These are phyloP conservation scores for Drosophila histrio DNA, from an alignment of 2,888 invertebrate species.

Conservation along the genomic window DNA sequence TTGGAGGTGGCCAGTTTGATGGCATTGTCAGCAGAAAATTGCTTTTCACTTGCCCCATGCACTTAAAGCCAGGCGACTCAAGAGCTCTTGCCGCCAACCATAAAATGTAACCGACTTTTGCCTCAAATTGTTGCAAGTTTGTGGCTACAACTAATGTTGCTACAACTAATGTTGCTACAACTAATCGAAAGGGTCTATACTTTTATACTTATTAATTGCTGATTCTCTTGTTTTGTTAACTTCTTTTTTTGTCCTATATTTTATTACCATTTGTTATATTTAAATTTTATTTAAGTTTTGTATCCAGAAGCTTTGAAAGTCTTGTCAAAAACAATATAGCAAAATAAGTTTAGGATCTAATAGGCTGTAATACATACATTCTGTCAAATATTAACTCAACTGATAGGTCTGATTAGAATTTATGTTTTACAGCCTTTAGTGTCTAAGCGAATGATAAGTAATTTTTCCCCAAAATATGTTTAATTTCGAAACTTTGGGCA, in stretches of 20 bases:
- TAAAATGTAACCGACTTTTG: slow-evolving; percentile 2
- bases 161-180: neutral
- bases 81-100: neutral
- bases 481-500: too few relatives aligned
- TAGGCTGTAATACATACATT: too few relatives aligned
- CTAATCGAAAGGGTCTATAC: neutral
- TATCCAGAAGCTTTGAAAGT: too few relatives aligned
- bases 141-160: neutral
- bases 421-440: too few relatives aligned
- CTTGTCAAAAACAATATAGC: too few relatives aligned
- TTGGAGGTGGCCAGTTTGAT: slow-evolving; percentile 36
- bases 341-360: too few relatives aligned
- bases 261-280: neutral
- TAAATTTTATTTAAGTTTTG: too few relatives aligned
- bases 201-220: neutral
- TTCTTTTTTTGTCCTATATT: neutral
- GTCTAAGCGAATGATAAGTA: too few relatives aligned
- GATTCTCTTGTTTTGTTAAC: neutral
- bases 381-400: too few relatives aligned
- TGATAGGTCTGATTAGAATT: too few relatives aligned
- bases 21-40: slow-evolving; percentile 51
- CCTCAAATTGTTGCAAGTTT: slow-evolving; percentile 13
- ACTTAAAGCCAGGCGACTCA: slow-evolving; percentile 18
- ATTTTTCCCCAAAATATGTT: too few relatives aligned
- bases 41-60: slow-evolving; percentile 29